A percentile compares a stretch with the other conserved stretches of the same genome.
These are phyloP conservation scores for Drosophila greeni DNA, from an alignment of 2,888 invertebrate species.

Conservation along the genomic window DNA sequence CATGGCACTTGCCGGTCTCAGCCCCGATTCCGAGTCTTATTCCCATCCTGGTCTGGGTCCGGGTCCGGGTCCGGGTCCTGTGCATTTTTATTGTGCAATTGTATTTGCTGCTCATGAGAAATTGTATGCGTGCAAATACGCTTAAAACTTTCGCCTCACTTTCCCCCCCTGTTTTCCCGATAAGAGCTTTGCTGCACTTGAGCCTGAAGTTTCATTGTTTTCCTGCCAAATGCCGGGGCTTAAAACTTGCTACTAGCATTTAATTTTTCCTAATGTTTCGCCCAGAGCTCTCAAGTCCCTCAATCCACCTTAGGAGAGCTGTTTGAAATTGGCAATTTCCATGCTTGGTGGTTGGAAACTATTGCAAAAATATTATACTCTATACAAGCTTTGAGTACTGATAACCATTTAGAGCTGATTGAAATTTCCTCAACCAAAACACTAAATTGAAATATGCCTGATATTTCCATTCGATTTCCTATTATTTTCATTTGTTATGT, in stretches of 20 bases:
- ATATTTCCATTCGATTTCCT: constrained; percentile 33
- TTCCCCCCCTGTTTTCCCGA: constrained; percentile 45
- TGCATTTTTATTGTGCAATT: constrained; percentile 66
- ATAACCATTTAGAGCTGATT: constrained; percentile 31
- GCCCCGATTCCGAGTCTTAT: constrained; percentile 9
- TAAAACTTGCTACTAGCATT: constrained; percentile 49
- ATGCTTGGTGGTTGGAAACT: constrained; percentile 9
- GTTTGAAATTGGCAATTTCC: constrained; percentile 19
- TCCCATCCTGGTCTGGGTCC: constrained; percentile 14
- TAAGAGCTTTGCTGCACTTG: constrained; percentile 65
- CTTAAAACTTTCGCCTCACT: constrained; percentile 64
- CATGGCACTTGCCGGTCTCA: constrained; percentile 44
- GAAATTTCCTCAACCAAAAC: constrained; percentile 22
- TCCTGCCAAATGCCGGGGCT: constrained; percentile 52
- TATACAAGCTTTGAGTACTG: constrained; percentile 2
- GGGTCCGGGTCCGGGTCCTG: constrained; percentile 23
- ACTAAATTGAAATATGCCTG: constrained; percentile 22
- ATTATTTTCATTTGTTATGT: constrained; percentile 25
- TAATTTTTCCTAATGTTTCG: constrained; percentile 50
- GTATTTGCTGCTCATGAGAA: constrained; percentile 70
- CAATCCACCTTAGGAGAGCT: constrained; percentile 15
- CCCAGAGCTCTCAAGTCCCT: constrained; percentile 7
- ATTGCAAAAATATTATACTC: constrained; percentile 2
- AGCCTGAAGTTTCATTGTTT: constrained; percentile 60
- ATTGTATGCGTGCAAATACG: constrained; percentile 70